Base-by-base conservation (phyloP, 1,140 invertebrate species). In the Leptestheria dahalacensis region DNA sequence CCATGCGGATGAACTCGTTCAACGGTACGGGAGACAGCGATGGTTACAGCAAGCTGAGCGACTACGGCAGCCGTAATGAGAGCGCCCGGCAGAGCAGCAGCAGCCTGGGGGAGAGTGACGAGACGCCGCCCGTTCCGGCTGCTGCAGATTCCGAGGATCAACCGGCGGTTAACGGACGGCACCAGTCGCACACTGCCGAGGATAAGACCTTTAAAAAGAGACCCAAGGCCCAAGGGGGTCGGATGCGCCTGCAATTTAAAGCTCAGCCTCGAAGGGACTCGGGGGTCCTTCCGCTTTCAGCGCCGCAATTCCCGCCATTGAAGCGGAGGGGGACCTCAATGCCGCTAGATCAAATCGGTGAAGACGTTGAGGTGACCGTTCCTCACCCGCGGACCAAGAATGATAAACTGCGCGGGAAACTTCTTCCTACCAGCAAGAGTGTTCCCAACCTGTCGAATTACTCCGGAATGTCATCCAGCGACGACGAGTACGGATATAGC, bases 1-100 rank as follows among this genome's bases (percentile, higher is more conserved):
- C 41, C 6, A 48, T 41, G 2, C 46, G 58, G 20, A 28, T 58
- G 10, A 28, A 26, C 3, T 60, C 50, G 3, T 25, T 21, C 23
- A 47, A 57, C 21, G 50, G 25, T 12, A 25, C 23, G 1, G 50
- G 51, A 46, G 59, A 60, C 33, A 53, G 58, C 48, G 56, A 58
- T n/a, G 59, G 58, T n/a, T 28, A 54, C 23, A 26, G 58, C 46
- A 53, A 60, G 48, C 28, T 48, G 24, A 63, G 62, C 48, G 62
- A 63, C 41, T 63, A 63, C 12, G 62, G 60, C 41, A 56, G 18
- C 26, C 25, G 12, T 24, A 60, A 71, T 1, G 70, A 66, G 70
- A 61, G 51, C 53, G 53, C 33, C 10, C 12, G 20, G 20, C 33
- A 33, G 15, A 33, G 33, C 28, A 55, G 53, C 25, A 55, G 33